A percentile compares a stretch with the other conserved stretches of the same genome.
phyloP scores from a whole-genome alignment of 2,797 vertebrate genomes.

The Stomatorhinus walkeri region DNA sequence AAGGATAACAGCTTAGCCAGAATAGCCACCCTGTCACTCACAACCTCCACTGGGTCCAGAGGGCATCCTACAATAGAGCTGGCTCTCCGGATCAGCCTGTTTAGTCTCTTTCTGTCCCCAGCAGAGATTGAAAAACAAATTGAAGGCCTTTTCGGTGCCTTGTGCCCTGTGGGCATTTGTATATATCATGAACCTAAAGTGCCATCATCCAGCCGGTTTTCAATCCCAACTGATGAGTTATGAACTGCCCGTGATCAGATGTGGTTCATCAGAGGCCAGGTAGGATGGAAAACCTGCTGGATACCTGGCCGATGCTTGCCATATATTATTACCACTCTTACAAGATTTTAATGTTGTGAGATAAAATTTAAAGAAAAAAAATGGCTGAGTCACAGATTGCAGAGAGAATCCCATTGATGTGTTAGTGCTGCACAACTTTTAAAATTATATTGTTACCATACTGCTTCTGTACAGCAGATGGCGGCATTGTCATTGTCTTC shows the following conservation, averaged over 20 bases:
- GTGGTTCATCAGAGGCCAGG: no score
- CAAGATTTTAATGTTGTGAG: background rate
- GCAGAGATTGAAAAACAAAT: background rate
- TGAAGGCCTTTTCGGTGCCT: background rate
- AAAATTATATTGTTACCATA: background rate
- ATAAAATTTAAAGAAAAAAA: background rate
- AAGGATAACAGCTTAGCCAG: no score
- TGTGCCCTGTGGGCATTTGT: background rate
- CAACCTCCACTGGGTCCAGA: no score
- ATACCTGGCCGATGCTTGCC: background rate
- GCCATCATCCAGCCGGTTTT: background rate
- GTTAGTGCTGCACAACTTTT: background rate
- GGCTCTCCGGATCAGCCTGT: no score
- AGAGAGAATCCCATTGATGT: background rate
- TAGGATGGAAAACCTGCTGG: background rate
- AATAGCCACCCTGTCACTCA: no score
- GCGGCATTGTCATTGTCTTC: background rate
- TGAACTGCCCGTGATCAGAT: background rate
- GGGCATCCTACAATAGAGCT: no score
- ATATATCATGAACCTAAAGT: background rate
- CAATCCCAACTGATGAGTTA: background rate
- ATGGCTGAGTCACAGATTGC: background rate
- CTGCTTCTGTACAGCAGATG: background rate
- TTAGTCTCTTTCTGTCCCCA: no score
- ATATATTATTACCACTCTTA: background rate